These are phyloP conservation scores for Pomacea maculata DNA, from an alignment of 1,140 invertebrate species.

Conservation along the genomic window DNA sequence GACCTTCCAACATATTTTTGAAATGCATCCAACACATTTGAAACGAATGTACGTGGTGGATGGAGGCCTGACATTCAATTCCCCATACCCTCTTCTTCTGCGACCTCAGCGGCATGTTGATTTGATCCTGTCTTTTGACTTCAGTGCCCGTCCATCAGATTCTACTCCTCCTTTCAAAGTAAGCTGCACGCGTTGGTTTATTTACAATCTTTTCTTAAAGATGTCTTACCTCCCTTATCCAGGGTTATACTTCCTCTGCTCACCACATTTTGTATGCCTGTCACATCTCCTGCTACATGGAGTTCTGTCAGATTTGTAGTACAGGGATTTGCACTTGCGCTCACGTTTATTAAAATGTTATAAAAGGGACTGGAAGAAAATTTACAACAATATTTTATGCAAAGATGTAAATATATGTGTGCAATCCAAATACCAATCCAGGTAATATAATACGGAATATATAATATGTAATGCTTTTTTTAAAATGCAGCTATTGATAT, in stretches of 20 bases:
- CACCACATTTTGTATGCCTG: neutral
- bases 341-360: too few species aligned
- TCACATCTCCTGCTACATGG: too few species aligned
- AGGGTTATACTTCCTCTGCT: neutral
- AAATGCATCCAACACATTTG: slow-evolving; percentile 62
- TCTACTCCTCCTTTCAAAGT: slow-evolving; percentile 66
- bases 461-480: too few species aligned
- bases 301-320: too few species aligned
- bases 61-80: slow-evolving; percentile 68
- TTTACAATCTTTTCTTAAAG: too few species aligned
- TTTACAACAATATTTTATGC: too few species aligned
- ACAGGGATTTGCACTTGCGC: too few species aligned
- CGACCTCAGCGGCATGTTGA: slow-evolving; percentile 67
- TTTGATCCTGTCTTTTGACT: slow-evolving; percentile 68
- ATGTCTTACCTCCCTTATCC: neutral
- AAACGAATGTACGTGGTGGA: slow-evolving; percentile 68
- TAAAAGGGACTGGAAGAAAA: too few species aligned
- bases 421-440: too few species aligned
- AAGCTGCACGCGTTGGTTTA: slow-evolving; percentile 1
- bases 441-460: too few species aligned
- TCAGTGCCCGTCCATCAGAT: slow-evolving; percentile 65
- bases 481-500: too few species aligned
- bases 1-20: slow-evolving; percentile 63
- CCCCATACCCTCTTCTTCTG: slow-evolving; percentile 66
- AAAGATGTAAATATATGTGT: too few species aligned